A percentile compares a stretch with the other conserved stretches of the same genome.
Conservation (phyloP, 2,888 invertebrate genomes). For the Standfussiana lucernea region DNA sequence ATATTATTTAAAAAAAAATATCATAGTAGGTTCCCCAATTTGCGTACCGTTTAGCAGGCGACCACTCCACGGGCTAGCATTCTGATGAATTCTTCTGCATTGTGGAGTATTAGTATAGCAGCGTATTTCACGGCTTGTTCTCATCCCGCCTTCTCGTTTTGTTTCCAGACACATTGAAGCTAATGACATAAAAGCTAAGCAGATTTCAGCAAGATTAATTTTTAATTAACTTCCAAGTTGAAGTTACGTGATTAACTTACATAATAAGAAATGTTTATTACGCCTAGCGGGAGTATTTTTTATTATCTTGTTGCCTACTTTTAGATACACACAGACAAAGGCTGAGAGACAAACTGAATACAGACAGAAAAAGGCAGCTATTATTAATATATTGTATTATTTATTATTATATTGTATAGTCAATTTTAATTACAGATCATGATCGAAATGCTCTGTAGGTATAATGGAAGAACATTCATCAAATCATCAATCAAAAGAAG, state of each 20-base stretch:
- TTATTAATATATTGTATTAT: too few relatives aligned
- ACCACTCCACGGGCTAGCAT: slow-evolving; percentile 67
- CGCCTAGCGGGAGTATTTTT: slow-evolving; percentile 6
- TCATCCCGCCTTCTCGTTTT: slow-evolving; percentile 59
- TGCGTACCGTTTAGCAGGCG: slow-evolving; percentile 59
- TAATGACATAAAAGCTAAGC: slow-evolving; percentile 56
- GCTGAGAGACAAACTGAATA: too few relatives aligned
- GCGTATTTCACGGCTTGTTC: slow-evolving; percentile 60
- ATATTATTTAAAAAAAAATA: not conserved
- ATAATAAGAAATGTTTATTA: slow-evolving; percentile 17
- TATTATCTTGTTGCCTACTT: slow-evolving; percentile 2
- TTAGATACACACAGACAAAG: not conserved
- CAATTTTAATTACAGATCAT: not conserved
- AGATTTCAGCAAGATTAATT: slow-evolving; percentile 35
- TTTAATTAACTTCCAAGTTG: slow-evolving; percentile 40
- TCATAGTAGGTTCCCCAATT: slow-evolving; percentile 12
- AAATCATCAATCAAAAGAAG: too few relatives aligned
- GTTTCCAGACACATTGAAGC: slow-evolving; percentile 48
- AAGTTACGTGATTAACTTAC: slow-evolving; percentile 14
- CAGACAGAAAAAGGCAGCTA: not conserved
- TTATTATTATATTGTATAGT: too few relatives aligned
- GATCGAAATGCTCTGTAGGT: not conserved
- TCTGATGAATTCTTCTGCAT: slow-evolving; percentile 76
- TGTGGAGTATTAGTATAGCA: slow-evolving; percentile 70
- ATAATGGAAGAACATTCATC: too few relatives aligned